These are phyloP conservation scores for Luidia sarsii DNA, from an alignment of 53 echinoderm and acorn worm genomes.

Conservation along the genomic window DNA sequence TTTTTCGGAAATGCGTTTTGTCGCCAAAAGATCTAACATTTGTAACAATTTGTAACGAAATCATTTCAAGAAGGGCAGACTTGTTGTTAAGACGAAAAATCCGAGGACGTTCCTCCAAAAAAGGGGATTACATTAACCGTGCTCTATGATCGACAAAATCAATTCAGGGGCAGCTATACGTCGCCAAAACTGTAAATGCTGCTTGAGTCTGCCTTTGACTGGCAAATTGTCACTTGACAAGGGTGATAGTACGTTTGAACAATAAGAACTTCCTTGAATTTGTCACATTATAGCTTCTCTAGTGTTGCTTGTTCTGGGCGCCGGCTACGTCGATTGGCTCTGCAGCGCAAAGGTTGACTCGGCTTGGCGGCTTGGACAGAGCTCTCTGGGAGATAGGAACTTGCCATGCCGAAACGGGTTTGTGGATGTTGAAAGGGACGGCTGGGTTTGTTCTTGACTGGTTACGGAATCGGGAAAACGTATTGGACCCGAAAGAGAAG, in stretches of 20 bases:
- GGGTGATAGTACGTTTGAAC: neutral
- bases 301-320: neutral
- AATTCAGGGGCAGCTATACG: neutral
- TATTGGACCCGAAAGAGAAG: too few species aligned
- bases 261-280: neutral
- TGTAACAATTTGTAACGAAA: neutral
- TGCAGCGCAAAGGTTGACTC: neutral
- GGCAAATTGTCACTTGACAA: neutral
- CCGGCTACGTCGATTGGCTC: neutral
- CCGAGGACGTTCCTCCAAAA: neutral
- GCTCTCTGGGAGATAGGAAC: too few species aligned
- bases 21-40: neutral
- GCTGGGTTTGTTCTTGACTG: too few species aligned
- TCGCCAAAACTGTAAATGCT: conserved; percentile 5
- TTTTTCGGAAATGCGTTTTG: too few species aligned
- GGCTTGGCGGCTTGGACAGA: neutral
- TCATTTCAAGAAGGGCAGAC: too few species aligned
- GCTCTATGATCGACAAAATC: neutral
- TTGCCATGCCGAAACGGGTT: too few species aligned
- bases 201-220: neutral
- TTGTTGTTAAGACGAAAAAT: neutral
- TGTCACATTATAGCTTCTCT: neutral
- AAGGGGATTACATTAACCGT: neutral
- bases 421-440: too few species aligned
- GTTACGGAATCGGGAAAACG: too few species aligned